These are phyloP conservation scores for Timema podura DNA, from an alignment of 2,888 invertebrate species.

Conservation along the genomic window DNA sequence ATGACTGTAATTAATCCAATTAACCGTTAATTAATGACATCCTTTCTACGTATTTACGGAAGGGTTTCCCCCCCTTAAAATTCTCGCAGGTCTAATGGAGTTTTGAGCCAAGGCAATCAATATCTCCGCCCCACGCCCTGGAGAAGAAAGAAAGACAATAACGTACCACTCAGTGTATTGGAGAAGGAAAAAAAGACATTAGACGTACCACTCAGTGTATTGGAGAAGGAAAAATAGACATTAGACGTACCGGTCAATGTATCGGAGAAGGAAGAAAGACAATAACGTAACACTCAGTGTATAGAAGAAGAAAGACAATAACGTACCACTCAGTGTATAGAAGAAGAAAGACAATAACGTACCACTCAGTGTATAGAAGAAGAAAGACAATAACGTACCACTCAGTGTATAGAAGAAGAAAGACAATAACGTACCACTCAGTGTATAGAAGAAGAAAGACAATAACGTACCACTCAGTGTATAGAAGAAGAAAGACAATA, in stretches of 20 bases:
- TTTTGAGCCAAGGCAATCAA: slow-evolving; percentile 43
- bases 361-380: no score
- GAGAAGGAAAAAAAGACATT: slow-evolving; percentile 17
- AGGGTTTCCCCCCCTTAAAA: slow-evolving; percentile 35
- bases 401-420: no score
- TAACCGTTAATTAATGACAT: slow-evolving; percentile 52
- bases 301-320: no score
- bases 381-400: no score
- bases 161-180: slow-evolving; percentile 13
- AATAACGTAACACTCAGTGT: no score
- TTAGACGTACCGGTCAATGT: neutral
- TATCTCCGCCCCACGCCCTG: slow-evolving; percentile 18
- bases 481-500: no score
- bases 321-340: no score
- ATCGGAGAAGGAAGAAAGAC: no score
- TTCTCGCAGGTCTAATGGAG: slow-evolving; percentile 44
- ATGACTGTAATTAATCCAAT: slow-evolving; percentile 54
- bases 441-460: no score
- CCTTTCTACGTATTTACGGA: slow-evolving; percentile 48
- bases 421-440: no score
- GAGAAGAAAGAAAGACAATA: slow-evolving; percentile 13
- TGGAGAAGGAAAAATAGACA: neutral
- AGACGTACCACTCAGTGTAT: slow-evolving; percentile 14
- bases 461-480: no score
- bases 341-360: no score